Evolutionary conservation across 2,888 invertebrate genomes (phyloP).

Genomic region (Eulithis testata): DNA sequence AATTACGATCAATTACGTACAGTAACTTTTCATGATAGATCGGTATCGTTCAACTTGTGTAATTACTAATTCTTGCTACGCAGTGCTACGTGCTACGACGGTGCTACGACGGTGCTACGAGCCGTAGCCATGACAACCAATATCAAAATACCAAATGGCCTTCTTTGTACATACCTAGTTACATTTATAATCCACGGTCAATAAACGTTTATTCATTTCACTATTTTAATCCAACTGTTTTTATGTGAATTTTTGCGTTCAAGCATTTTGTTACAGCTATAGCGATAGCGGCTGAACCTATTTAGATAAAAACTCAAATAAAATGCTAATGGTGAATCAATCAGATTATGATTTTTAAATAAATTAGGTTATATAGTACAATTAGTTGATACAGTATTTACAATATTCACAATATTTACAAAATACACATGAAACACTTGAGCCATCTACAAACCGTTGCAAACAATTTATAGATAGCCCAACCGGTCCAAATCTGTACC

Average conservation of each 20-base stretch:
- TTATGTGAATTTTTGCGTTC: neutral
- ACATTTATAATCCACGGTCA: conserved; percentile 21
- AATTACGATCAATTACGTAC: neutral
- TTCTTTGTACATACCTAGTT: conserved; percentile 16
- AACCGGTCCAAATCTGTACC: no score
- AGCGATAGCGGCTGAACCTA: neutral
- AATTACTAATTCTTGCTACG: conserved; percentile 11
- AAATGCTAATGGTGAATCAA: neutral
- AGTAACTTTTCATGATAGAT: neutral
- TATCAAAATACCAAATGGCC: conserved; percentile 29
- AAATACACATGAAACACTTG: no score
- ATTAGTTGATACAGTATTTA: no score
- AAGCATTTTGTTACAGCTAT: neutral
- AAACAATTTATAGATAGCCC: no score
- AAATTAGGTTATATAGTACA: no score
- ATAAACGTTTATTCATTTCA: conserved; percentile 10
- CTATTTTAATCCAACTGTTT: neutral
- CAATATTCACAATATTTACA: no score
- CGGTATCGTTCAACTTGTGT: conserved; percentile 4
- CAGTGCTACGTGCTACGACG: conserved; percentile 21
- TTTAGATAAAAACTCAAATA: neutral
- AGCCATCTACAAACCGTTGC: no score
- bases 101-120: conserved; percentile 20
- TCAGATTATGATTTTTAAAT: no score
- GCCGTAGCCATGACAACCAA: conserved; percentile 26